Conservation (phyloP, 2,888 invertebrate genomes). For the Himalopsyche japonica region DNA sequence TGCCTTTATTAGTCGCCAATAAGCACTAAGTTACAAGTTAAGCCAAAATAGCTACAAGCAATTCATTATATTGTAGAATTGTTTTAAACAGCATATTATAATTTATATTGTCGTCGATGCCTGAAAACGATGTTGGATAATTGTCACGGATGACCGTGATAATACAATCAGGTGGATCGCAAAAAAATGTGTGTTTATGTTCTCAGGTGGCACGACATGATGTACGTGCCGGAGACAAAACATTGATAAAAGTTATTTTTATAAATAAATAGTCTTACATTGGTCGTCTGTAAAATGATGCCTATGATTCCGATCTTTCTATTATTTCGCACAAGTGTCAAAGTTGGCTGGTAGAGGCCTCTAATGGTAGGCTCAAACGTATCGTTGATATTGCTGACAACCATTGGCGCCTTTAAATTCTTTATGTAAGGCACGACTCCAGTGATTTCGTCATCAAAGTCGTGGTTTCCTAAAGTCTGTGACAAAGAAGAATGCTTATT, state of each 20-base stretch:
- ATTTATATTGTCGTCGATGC: too few species aligned
- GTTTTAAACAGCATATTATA: too few species aligned
- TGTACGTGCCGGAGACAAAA: too few species aligned
- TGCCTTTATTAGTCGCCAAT: too few species aligned
- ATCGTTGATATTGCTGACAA: constrained; percentile 78
- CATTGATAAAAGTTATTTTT: background rate
- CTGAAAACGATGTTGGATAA: too few species aligned
- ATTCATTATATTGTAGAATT: too few species aligned
- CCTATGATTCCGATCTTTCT: constrained; percentile 79
- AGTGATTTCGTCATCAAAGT: constrained; percentile 77
- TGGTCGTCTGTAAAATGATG: constrained; percentile 60
- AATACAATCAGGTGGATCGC: too few species aligned
- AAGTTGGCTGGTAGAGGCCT: constrained; percentile 66
- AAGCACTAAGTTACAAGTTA: too few species aligned
- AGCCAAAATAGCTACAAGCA: too few species aligned
- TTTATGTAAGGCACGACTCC: constrained; percentile 74
- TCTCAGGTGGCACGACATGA: too few species aligned
- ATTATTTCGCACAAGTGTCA: constrained; percentile 64
- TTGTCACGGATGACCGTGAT: too few species aligned
- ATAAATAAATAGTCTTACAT: constrained; percentile 43
- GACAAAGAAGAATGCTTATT: constrained; percentile 33
- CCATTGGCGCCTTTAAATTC: constrained; percentile 65
- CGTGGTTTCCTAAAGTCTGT: constrained; percentile 84
- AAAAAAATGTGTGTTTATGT: too few species aligned
- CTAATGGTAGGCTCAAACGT: constrained; percentile 67